Percentiles rank a stretch among this genome's conserved stretches.
These are phyloP conservation scores for Scortum barcoo DNA, from an alignment of 2,113 vertebrate species.

Conservation along the genomic window DNA sequence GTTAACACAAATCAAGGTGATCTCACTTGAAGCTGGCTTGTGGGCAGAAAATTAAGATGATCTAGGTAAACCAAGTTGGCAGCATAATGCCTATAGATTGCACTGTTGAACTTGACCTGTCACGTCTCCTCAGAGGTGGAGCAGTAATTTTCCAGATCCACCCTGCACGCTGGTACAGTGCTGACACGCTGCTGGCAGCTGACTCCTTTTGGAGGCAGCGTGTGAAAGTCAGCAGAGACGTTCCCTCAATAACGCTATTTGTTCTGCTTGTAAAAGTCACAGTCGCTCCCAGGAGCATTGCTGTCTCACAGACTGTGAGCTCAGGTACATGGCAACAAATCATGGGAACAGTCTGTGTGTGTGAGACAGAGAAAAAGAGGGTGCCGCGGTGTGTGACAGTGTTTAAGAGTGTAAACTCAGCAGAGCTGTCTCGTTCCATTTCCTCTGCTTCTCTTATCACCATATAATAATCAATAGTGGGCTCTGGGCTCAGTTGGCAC, in stretches of 20 bases:
- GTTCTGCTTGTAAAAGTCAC: conserved; percentile 41
- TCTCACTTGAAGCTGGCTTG: not conserved
- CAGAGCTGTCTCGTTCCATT: conserved; percentile 69
- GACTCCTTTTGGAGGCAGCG: conserved; percentile 33
- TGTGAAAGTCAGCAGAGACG: conserved; percentile 63
- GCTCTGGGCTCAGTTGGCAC: conserved; percentile 57
- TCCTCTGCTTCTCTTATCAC: conserved; percentile 71
- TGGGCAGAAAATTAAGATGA: conserved; percentile 20
- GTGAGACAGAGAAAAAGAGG: not conserved
- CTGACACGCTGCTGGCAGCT: conserved; percentile 69
- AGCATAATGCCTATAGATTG: not conserved
- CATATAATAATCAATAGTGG: conserved; percentile 66
- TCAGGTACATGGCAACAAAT: conserved; percentile 51
- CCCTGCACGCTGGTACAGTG: conserved; percentile 30
- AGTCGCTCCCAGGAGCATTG: conserved; percentile 20
- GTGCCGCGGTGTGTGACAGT: conserved; percentile 28
- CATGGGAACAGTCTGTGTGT: conserved; percentile 7
- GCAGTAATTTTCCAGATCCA: conserved; percentile 53
- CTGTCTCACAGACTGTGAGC: conserved; percentile 14
- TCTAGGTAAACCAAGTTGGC: conserved; percentile 7
- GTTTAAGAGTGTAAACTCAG: conserved; percentile 72
- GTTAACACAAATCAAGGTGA: conserved; percentile 14
- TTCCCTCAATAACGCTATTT: conserved; percentile 5
- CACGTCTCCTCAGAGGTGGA: conserved; percentile 42
- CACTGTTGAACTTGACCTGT: conserved; percentile 46